Percentiles rank a stretch among this genome's conserved stretches.
Evolutionary conservation across 1,140 invertebrate species (phyloP).

Genomic region (Caenorhabditis elegans): DNA sequence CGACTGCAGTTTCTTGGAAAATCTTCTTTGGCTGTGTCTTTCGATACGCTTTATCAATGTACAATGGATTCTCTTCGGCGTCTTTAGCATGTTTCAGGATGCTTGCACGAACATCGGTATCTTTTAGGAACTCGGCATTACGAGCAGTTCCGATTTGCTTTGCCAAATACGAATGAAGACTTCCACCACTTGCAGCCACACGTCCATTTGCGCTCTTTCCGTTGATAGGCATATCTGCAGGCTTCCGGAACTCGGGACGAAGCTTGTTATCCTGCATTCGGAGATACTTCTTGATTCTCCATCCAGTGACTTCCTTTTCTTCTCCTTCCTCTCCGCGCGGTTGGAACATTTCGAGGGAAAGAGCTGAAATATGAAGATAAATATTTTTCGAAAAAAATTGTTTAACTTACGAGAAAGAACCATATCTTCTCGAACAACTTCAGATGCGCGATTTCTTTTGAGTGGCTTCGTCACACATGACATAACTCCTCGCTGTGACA

Average conservation of each 20-base stretch:
- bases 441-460: constrained; percentile 70
- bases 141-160: constrained; percentile 84
- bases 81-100: constrained; percentile 95
- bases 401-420: constrained; percentile 80
- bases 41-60: constrained; percentile 86
- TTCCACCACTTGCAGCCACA: constrained; percentile 89
- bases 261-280: constrained; percentile 80
- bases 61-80: constrained; percentile 93
- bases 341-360: constrained; percentile 90
- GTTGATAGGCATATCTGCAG: constrained; percentile 88
- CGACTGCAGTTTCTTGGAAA: constrained; percentile 55
- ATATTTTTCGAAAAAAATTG: background rate
- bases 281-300: constrained; percentile 76
- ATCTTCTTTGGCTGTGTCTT: constrained; percentile 70
- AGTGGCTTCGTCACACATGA: constrained; percentile 84
- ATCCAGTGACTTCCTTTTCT: constrained; percentile 83
- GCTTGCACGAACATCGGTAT: constrained; percentile 92
- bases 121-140: constrained; percentile 84
- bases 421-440: constrained; percentile 84
- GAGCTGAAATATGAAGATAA: constrained; percentile 71
- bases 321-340: constrained; percentile 65
- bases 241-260: constrained; percentile 87
- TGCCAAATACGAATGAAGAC: constrained; percentile 93
- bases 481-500: constrained; percentile 84
- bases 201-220: constrained; percentile 72